A percentile compares a stretch with the other conserved stretches of the same genome.
Evolutionary conservation across 2,797 vertebrate genomes (phyloP).

Genomic region (Apogon hyalosoma): DNA sequence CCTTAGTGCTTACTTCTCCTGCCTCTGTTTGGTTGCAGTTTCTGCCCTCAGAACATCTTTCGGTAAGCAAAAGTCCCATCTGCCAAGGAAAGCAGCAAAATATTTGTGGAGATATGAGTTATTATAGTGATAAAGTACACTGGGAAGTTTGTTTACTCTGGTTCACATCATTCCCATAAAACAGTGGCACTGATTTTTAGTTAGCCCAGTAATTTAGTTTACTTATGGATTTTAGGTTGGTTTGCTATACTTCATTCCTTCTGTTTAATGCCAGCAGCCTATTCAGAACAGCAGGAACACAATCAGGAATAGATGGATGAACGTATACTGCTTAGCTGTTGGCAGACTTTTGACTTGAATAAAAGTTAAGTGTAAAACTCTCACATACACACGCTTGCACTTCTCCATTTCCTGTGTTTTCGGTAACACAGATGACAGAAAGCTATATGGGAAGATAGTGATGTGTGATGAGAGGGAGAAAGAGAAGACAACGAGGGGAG

Average conservation of each 20-base stretch:
- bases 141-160: conserved; percentile 26
- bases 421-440: conserved; percentile 43
- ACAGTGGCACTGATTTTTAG: conserved; percentile 1
- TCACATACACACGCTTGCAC: conserved; percentile 26
- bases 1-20: too few relatives aligned
- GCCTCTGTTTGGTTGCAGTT: too few relatives aligned
- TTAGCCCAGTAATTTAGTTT: conserved; percentile 33
- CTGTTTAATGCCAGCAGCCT: conserved; percentile 22
- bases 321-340: background rate
- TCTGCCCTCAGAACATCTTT: too few relatives aligned
- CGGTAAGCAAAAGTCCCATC: too few relatives aligned
- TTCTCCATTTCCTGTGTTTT: conserved; percentile 36
- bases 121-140: conserved; percentile 20
- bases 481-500: conserved; percentile 41
- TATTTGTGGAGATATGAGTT: conserved; percentile 8
- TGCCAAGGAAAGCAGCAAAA: background rate
- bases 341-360: conserved; percentile 2
- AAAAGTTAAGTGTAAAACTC: conserved; percentile 32
- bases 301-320: conserved; percentile 13
- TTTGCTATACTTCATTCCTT: conserved; percentile 33
- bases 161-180: background rate
- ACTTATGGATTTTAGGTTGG: conserved; percentile 23
- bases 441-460: conserved; percentile 43
- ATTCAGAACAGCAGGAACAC: conserved; percentile 23
- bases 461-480: conserved; percentile 50